Evolutionary conservation across 2,797 vertebrate genomes (phyloP).

Genomic region (Syncerus caffer): DNA sequence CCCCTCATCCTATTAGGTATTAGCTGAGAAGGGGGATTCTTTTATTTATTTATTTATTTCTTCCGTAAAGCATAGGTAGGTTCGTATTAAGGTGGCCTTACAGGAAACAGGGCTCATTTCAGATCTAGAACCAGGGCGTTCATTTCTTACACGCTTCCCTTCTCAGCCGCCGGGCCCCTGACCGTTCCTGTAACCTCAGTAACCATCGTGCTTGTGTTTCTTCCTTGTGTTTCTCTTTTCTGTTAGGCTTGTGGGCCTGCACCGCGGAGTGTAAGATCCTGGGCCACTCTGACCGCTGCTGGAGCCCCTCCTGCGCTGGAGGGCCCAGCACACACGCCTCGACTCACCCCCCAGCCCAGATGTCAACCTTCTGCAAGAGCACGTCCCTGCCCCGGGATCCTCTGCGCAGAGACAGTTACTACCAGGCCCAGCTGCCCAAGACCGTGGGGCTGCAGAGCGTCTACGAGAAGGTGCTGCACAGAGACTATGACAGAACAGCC

Average conservation of each 20-base stretch:
- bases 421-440: slow-evolving; percentile 91
- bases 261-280: slow-evolving; percentile 97
- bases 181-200: background rate
- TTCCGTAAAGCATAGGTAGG: background rate
- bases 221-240: background rate
- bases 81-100: background rate
- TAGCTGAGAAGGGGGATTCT: background rate
- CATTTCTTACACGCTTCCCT: background rate
- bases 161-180: background rate
- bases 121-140: background rate
- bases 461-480: slow-evolving; percentile 93
- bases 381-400: slow-evolving; percentile 92
- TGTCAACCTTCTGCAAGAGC: slow-evolving; percentile 95
- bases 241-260: slow-evolving; percentile 94
- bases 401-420: slow-evolving; percentile 91
- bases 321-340: slow-evolving; percentile 87
- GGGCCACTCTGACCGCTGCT: slow-evolving; percentile 97
- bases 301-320: slow-evolving; percentile 93
- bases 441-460: slow-evolving; percentile 93
- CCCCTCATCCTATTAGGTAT: background rate
- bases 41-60: background rate
- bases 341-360: slow-evolving; percentile 84
- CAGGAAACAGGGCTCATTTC: background rate
- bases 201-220: background rate
- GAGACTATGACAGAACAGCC: slow-evolving; percentile 92